Percentiles rank a stretch among this genome's conserved stretches.
Conservation (phyloP, 2,113 vertebrate species). For the Arenaria interpres region DNA sequence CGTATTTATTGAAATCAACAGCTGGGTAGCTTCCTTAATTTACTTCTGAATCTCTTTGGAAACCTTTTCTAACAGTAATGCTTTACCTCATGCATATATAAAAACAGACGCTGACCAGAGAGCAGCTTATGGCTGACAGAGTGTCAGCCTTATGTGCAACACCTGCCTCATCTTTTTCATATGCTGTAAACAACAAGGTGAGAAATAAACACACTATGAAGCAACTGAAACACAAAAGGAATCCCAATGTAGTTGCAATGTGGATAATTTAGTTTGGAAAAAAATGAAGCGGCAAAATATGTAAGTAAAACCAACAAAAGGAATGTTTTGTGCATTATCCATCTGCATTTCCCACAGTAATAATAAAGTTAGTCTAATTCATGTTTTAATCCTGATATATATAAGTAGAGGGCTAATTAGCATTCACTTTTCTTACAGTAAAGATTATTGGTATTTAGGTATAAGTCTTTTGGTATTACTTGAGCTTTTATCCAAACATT, state of each 20-base stretch:
- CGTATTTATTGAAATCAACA: slow-evolving; percentile 28
- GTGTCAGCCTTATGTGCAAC: slow-evolving; percentile 36
- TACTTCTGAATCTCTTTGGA: slow-evolving; percentile 24
- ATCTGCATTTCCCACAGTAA: background rate
- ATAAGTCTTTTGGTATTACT: background rate
- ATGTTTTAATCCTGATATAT: background rate
- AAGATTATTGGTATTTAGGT: background rate
- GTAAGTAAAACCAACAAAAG: background rate
- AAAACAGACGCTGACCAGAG: slow-evolving; percentile 34
- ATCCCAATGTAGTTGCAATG: background rate
- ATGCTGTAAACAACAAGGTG: slow-evolving; percentile 31
- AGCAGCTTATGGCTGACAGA: slow-evolving; percentile 24
- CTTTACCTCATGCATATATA: slow-evolving; percentile 8
- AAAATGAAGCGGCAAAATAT: background rate
- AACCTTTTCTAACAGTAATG: slow-evolving; percentile 6
- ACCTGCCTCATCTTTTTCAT: slow-evolving; percentile 16
- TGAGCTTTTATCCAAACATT: background rate
- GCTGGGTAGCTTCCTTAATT: slow-evolving; percentile 40
- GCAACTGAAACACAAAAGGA: background rate
- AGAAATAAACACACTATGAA: background rate
- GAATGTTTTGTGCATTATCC: background rate
- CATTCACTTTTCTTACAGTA: background rate
- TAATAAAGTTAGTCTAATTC: background rate
- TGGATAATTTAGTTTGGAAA: background rate
- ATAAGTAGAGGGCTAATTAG: background rate